Evolutionary conservation across 2,888 invertebrate genomes (phyloP).

Genomic region (Notodonta dromedarius): DNA sequence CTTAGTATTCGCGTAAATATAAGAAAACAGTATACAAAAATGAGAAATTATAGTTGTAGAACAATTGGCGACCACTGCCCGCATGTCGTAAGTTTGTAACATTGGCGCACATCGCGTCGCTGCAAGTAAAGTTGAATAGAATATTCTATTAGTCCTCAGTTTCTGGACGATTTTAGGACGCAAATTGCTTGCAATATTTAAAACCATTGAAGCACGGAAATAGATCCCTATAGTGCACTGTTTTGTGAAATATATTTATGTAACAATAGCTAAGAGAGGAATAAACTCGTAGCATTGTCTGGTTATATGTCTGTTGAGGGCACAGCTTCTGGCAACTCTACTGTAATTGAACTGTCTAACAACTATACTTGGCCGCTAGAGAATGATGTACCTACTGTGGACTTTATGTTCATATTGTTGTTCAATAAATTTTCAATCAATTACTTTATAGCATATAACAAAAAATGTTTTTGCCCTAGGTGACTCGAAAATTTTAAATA

Average conservation of each 20-base stretch:
- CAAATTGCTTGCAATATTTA: conserved; percentile 26
- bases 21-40: too few relatives aligned
- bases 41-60: background rate
- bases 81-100: background rate
- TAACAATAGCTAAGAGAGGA: background rate
- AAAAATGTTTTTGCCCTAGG: too few relatives aligned
- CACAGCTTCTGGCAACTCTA: background rate
- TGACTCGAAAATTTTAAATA: too few relatives aligned
- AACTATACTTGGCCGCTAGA: too few relatives aligned
- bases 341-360: too few relatives aligned
- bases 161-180: conserved; percentile 21
- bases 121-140: conserved; percentile 27
- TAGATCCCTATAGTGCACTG: background rate
- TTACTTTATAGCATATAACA: too few relatives aligned
- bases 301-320: background rate
- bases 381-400: too few relatives aligned
- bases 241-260: background rate
- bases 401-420: too few relatives aligned
- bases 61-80: background rate
- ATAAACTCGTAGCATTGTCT: background rate
- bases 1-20: too few relatives aligned
- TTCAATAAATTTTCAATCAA: too few relatives aligned
- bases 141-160: conserved; percentile 27
- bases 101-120: conserved; percentile 10
- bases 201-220: conserved; percentile 18